Evolutionary conservation across 2,797 vertebrate species (phyloP).

Genomic region (Sardinella longiceps): DNA sequence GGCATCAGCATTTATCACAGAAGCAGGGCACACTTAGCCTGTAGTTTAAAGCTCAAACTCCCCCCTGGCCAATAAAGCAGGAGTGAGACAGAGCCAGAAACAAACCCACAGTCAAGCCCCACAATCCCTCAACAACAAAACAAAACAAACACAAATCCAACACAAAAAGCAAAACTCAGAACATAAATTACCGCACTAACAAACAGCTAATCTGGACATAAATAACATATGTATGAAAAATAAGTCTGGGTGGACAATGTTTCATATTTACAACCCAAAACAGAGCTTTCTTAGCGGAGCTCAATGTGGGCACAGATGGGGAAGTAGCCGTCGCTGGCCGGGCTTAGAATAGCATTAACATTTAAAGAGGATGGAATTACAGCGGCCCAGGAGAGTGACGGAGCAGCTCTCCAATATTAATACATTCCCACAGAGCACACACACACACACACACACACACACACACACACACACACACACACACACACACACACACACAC

Average conservation of each 20-base stretch:
- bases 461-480: background rate
- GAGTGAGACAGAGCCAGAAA: background rate
- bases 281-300: background rate
- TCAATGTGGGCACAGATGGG: background rate
- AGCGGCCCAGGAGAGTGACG: slow-evolving; percentile 18
- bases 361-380: slow-evolving; percentile 26
- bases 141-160: slow-evolving; percentile 1
- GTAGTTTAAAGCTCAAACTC: background rate
- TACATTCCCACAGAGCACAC: slow-evolving; percentile 28
- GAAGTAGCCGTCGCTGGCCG: background rate
- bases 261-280: slow-evolving; percentile 18
- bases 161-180: background rate
- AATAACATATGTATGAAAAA: background rate
- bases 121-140: background rate
- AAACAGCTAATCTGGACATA: background rate
- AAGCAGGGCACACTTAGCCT: slow-evolving; percentile 7
- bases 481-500: too few relatives aligned
- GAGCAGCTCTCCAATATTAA: slow-evolving; percentile 41
- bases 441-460: background rate
- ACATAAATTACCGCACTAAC: slow-evolving; percentile 4
- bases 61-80: background rate
- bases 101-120: background rate
- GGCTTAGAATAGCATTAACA: slow-evolving; percentile 22
- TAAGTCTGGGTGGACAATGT: background rate
- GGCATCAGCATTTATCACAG: background rate